These are phyloP conservation scores for Arremon aurantiirostris DNA, from an alignment of 2,797 vertebrate genomes.

Conservation along the genomic window DNA sequence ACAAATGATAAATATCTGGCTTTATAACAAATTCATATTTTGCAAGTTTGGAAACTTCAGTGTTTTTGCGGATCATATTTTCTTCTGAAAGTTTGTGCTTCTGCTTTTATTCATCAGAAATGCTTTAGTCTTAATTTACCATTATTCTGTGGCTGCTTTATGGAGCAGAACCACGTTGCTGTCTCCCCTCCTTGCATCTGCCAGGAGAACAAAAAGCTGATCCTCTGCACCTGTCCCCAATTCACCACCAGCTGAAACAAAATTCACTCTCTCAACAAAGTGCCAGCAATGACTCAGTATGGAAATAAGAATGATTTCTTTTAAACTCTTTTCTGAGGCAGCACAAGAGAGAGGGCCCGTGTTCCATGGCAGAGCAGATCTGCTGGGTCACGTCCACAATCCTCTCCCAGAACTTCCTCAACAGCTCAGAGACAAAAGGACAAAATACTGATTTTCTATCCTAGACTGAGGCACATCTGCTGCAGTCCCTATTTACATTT, in stretches of 20 bases:
- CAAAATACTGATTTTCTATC: background rate
- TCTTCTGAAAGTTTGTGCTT: background rate
- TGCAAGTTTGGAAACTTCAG: background rate
- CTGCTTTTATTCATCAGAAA: conserved; percentile 13
- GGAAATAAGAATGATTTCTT: conserved; percentile 43
- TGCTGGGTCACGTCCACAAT: background rate
- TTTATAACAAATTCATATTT: background rate
- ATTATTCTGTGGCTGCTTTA: conserved; percentile 13
- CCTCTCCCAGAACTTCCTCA: background rate
- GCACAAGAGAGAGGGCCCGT: background rate
- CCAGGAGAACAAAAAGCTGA: background rate
- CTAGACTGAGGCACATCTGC: background rate
- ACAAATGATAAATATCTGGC: background rate
- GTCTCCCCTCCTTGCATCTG: conserved; percentile 16
- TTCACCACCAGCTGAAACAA: conserved; percentile 15
- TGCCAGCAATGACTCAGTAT: conserved; percentile 30
- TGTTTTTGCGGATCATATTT: background rate
- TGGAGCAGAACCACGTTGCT: background rate
- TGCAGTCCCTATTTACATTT: background rate
- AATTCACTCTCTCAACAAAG: background rate
- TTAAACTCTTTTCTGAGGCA: background rate
- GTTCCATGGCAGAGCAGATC: background rate
- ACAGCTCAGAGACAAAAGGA: background rate
- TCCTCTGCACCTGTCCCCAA: conserved; percentile 34
- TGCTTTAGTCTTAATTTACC: background rate